Conservation (phyloP, 2,113 vertebrate genomes). For the Murina feae region DNA sequence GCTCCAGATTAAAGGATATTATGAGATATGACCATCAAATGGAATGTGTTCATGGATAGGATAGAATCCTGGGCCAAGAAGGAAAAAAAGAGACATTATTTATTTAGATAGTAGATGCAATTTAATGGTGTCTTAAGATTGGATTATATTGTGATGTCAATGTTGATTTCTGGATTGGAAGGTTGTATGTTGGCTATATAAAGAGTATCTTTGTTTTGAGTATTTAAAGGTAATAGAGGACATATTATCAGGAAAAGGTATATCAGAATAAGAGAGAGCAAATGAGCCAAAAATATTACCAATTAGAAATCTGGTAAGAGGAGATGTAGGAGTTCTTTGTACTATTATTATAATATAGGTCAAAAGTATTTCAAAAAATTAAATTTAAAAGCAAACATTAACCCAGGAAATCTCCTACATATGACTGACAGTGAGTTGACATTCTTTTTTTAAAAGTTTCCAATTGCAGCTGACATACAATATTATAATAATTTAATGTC, state of each 20-base stretch:
- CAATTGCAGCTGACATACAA: not conserved
- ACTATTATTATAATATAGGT: not conserved
- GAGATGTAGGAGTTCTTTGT: not conserved
- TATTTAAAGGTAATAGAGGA: not conserved
- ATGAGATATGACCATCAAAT: not conserved
- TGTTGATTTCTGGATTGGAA: not conserved
- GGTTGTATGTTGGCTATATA: not conserved
- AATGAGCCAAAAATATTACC: not conserved
- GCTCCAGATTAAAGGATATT: not conserved
- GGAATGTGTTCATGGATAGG: not conserved
- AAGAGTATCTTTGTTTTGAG: not conserved
- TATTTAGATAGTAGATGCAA: not conserved
- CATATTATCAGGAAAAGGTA: not conserved
- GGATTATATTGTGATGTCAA: not conserved
- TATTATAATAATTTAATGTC: not conserved
- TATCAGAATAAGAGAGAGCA: not conserved
- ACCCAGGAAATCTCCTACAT: not conserved
- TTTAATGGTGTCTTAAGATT: not conserved
- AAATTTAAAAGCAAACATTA: constrained; percentile 14
- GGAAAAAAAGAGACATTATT: not conserved
- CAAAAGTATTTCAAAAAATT: not conserved
- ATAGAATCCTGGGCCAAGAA: not conserved
- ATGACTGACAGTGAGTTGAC: not conserved
- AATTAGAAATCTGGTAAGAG: not conserved
- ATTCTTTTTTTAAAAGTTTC: not conserved